These are phyloP conservation scores for Chelonoidis abingdonii DNA, from an alignment of 2,113 vertebrate genomes.

Conservation along the genomic window DNA sequence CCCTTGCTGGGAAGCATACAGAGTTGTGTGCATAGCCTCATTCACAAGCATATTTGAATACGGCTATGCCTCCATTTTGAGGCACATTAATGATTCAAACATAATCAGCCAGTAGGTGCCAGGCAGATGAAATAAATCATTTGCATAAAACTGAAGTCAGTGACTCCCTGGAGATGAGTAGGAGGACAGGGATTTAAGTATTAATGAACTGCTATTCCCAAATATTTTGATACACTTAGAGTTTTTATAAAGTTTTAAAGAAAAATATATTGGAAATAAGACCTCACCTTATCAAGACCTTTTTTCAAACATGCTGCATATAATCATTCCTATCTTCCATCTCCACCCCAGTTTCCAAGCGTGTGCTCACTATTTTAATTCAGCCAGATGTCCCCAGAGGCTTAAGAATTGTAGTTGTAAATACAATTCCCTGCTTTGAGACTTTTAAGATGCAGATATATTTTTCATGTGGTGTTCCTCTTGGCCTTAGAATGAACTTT, in stretches of 20 bases:
- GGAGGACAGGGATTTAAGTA: not conserved
- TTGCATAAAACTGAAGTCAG: fast-evolving
- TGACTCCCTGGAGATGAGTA: fast-evolving
- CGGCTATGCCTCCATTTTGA: not conserved
- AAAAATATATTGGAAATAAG: not conserved
- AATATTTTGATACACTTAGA: fast-evolving
- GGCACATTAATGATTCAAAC: not conserved
- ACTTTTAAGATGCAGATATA: fast-evolving
- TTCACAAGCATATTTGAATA: not conserved
- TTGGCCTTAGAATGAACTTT: fast-evolving
- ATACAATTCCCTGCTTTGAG: fast-evolving
- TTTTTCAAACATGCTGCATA: fast-evolving
- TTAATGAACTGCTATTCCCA: fast-evolving
- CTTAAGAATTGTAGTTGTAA: not conserved
- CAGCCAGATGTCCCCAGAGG: not conserved
- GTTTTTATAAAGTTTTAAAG: not conserved
- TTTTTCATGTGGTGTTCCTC: fast-evolving
- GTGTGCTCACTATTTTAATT: fast-evolving
- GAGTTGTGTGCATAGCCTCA: not conserved
- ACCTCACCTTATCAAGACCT: fast-evolving
- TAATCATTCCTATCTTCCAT: fast-evolving
- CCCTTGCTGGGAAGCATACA: not conserved
- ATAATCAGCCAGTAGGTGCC: fast-evolving
- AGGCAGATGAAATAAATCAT: not conserved
- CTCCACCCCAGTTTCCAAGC: not conserved